Evolutionary conservation across 2,797 vertebrate species (phyloP).

Genomic region (Saxicola maurus): DNA sequence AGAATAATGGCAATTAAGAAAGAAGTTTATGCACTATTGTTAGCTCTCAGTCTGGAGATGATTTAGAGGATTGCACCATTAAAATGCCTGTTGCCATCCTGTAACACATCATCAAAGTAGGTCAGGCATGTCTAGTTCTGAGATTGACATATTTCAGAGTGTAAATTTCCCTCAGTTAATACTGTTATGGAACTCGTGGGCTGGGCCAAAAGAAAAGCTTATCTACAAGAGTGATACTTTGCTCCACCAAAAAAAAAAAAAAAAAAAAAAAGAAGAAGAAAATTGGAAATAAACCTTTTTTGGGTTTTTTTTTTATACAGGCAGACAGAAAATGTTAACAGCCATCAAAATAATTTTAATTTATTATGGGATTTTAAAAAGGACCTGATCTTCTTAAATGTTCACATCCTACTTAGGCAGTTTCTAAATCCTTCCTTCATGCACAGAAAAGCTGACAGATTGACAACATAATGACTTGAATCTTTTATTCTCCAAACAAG

Average conservation of each 20-base stretch:
- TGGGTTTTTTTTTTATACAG: background rate
- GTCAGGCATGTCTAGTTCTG: background rate
- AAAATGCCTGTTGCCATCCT: background rate
- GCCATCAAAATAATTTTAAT: background rate
- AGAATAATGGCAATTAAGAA: background rate
- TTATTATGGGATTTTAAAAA: background rate
- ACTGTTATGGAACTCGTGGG: background rate
- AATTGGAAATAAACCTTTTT: background rate
- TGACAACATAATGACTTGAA: background rate
- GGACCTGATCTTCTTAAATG: slow-evolving; percentile 2
- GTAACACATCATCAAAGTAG: background rate
- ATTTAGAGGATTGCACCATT: background rate
- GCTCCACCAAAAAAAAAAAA: background rate
- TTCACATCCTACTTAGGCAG: background rate
- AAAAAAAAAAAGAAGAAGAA: background rate
- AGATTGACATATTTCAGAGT: background rate
- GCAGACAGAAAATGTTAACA: background rate
- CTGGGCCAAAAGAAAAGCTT: background rate
- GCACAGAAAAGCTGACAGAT: background rate
- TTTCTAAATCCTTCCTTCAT: background rate
- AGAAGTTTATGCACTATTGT: background rate
- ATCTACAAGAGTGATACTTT: background rate
- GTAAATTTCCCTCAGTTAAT: background rate
- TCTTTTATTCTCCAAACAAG: background rate
- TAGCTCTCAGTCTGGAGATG: background rate